phyloP scores from a whole-genome alignment of 2,113 vertebrate species.

The Eonycteris spelaea region DNA sequence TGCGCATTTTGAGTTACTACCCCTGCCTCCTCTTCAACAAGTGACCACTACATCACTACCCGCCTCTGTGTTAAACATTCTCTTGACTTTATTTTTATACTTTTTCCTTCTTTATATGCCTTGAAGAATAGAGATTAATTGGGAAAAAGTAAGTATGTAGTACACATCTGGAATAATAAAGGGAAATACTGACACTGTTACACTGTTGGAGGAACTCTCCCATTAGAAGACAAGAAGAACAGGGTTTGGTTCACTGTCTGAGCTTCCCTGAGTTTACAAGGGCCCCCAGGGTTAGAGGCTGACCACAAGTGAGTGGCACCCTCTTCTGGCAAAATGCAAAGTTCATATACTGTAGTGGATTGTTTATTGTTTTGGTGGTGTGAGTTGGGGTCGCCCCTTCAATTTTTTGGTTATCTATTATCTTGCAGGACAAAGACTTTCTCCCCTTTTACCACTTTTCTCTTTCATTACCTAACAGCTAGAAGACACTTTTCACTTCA shows the following conservation, averaged over 20 bases:
- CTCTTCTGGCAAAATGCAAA: not conserved
- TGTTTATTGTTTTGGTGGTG: not conserved
- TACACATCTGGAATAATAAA: not conserved
- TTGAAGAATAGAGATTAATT: not conserved
- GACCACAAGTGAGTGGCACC: not conserved
- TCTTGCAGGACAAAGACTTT: not conserved
- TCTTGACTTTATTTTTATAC: not conserved
- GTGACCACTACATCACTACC: not conserved
- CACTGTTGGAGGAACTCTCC: not conserved
- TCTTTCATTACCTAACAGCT: not conserved
- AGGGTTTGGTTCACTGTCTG: too few species aligned
- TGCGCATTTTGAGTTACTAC: not conserved
- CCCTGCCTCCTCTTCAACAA: not conserved
- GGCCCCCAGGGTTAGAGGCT: too few species aligned
- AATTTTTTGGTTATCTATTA: not conserved
- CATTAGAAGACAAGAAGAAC: not conserved
- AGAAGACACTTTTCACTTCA: not conserved
- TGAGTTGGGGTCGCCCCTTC: fast-evolving
- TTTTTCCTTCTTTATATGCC: not conserved
- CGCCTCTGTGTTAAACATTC: not conserved
- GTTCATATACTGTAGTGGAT: not conserved
- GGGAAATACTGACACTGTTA: not conserved
- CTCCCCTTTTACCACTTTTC: not conserved
- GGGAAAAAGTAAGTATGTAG: not conserved
- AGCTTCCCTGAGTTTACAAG: not conserved